Evolutionary conservation across 2,797 vertebrate species (phyloP).

Genomic region (Babyrousa celebensis): DNA sequence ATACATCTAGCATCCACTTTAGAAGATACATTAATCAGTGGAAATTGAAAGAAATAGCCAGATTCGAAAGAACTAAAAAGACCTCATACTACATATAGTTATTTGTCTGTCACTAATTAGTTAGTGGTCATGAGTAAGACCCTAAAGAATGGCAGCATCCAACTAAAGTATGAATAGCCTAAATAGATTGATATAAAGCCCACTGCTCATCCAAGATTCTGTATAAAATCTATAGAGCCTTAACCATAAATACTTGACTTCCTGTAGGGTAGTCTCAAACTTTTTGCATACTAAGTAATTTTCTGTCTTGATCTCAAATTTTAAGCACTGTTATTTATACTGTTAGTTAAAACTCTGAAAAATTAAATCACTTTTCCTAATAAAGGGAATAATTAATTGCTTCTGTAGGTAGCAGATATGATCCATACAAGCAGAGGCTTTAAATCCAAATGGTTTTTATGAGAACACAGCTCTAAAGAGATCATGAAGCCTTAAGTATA

Average conservation of each 20-base stretch:
- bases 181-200: background rate
- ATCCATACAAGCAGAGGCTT: background rate
- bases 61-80: conserved; percentile 33
- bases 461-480: background rate
- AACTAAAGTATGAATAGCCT: background rate
- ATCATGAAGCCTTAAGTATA: background rate
- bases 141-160: background rate
- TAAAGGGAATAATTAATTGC: background rate
- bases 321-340: background rate
- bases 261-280: background rate
- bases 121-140: background rate
- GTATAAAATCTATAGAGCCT: background rate
- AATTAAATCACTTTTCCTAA: background rate
- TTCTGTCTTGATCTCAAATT: background rate
- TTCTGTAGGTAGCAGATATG: background rate
- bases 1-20: background rate
- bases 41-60: background rate
- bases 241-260: conserved; percentile 19
- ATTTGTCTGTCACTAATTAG: background rate
- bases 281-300: background rate
- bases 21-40: background rate
- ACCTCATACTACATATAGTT: background rate
- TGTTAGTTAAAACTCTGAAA: background rate
- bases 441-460: background rate
- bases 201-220: background rate